These are phyloP conservation scores for Smutsia gigantea DNA, from an alignment of 2,797 vertebrate genomes.

Conservation along the genomic window DNA sequence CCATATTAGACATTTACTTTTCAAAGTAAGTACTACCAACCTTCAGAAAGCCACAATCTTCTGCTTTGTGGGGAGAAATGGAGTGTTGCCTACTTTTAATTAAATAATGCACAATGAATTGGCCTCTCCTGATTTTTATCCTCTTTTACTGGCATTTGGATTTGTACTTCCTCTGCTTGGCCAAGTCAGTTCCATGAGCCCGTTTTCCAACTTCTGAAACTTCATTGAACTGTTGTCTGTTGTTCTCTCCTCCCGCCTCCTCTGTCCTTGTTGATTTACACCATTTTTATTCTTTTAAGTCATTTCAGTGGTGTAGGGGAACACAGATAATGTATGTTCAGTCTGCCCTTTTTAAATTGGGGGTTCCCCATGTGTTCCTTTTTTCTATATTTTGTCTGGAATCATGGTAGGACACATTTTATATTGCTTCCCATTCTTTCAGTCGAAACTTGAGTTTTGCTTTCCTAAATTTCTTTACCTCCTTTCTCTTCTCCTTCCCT, in stretches of 20 bases:
- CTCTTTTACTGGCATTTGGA: neutral
- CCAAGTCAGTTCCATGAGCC: neutral
- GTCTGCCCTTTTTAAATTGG: neutral
- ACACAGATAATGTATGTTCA: neutral
- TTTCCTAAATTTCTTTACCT: neutral
- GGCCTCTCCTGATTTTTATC: neutral
- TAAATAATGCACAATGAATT: neutral
- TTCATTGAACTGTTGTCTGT: neutral
- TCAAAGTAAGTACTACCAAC: neutral
- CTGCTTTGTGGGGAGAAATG: neutral
- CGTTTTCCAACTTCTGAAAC: neutral
- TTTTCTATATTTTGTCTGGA: neutral
- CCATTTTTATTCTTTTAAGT: neutral
- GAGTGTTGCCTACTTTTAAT: neutral
- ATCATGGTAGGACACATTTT: neutral
- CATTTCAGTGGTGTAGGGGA: neutral
- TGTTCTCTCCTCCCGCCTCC: neutral
- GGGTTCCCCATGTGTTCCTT: fast-evolving
- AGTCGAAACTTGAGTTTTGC: neutral
- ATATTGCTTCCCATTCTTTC: neutral
- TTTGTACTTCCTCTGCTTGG: neutral
- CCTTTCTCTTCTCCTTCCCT: neutral
- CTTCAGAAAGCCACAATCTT: neutral
- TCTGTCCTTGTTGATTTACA: neutral
- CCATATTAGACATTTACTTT: neutral